These are phyloP conservation scores for Dryococelus australis DNA, from an alignment of 2,888 invertebrate genomes.

Conservation along the genomic window DNA sequence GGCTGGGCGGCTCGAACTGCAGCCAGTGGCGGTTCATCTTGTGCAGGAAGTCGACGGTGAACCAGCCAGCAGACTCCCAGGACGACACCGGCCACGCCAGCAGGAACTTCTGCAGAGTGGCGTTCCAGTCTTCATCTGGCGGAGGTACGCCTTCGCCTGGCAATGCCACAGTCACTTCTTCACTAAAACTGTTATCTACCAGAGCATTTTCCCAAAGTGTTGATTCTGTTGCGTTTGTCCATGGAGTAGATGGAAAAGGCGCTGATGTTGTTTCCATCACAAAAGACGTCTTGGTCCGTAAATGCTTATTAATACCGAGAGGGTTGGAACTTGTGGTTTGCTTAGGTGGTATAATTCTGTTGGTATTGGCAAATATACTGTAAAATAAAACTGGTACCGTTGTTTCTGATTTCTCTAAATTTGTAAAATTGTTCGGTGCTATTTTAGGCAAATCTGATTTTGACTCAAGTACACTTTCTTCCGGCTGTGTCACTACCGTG, in stretches of 20 bases:
- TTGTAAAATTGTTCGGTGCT: too few relatives aligned
- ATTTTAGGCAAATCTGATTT: too few relatives aligned
- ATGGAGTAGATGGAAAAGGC: neutral
- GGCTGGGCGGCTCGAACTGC: slow-evolving; percentile 69
- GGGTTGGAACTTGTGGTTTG: too few relatives aligned
- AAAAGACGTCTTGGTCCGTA: neutral
- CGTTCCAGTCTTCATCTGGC: neutral
- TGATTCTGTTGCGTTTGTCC: neutral
- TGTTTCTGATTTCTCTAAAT: too few relatives aligned
- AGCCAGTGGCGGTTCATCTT: slow-evolving; percentile 78
- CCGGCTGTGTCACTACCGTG: too few relatives aligned
- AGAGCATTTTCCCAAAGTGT: neutral
- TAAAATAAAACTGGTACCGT: too few relatives aligned
- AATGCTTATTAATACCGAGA: neutral
- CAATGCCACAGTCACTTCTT: too few relatives aligned
- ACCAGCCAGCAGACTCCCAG: slow-evolving; percentile 66
- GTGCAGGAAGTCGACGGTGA: slow-evolving; percentile 65
- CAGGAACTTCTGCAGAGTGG: slow-evolving; percentile 50
- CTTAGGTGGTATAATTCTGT: too few relatives aligned
- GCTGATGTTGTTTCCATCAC: neutral
- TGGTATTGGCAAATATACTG: too few relatives aligned
- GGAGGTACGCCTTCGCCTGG: neutral
- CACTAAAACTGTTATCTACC: too few relatives aligned
- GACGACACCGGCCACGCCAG: slow-evolving; percentile 56
- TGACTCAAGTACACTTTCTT: too few relatives aligned